Evolutionary conservation across 2,797 vertebrate species (phyloP).

Genomic region (Natrix natrix): DNA sequence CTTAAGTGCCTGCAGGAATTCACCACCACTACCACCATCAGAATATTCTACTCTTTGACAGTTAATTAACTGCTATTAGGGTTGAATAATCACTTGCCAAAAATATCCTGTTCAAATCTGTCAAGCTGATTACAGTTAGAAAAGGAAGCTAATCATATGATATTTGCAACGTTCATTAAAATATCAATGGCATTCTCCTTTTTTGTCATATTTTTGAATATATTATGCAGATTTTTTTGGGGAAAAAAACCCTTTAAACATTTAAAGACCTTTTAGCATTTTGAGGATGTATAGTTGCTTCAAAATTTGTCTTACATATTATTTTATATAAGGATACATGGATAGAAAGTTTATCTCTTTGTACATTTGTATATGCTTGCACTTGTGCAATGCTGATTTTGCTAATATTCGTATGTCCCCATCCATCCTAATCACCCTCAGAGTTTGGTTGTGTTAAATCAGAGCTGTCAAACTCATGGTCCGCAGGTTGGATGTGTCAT

Average conservation of each 20-base stretch:
- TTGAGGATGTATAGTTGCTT: background rate
- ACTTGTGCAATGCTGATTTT: background rate
- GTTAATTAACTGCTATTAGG: conserved; percentile 9
- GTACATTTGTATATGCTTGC: background rate
- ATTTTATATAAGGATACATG: background rate
- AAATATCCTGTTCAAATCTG: conserved; percentile 22
- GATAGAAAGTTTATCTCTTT: background rate
- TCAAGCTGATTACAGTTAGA: conserved; percentile 22
- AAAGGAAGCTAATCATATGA: conserved; percentile 15
- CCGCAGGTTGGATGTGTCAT: too few species aligned
- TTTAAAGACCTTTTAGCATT: background rate
- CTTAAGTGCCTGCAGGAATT: background rate
- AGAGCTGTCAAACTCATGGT: too few species aligned
- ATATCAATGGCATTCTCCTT: conserved; percentile 15
- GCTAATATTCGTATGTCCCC: background rate
- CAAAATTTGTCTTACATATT: background rate
- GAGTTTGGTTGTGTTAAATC: background rate
- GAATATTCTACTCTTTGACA: background rate
- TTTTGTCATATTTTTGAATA: conserved; percentile 1
- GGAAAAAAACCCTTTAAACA: background rate
- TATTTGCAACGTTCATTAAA: conserved; percentile 28
- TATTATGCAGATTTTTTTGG: conserved; percentile 2
- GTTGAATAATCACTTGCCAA: conserved; percentile 10
- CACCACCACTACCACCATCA: background rate
- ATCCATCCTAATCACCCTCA: background rate